Percentiles rank a stretch among this genome's conserved stretches.
Evolutionary conservation across 1,140 invertebrate genomes (phyloP).

Genomic region (Asobara japonica): DNA sequence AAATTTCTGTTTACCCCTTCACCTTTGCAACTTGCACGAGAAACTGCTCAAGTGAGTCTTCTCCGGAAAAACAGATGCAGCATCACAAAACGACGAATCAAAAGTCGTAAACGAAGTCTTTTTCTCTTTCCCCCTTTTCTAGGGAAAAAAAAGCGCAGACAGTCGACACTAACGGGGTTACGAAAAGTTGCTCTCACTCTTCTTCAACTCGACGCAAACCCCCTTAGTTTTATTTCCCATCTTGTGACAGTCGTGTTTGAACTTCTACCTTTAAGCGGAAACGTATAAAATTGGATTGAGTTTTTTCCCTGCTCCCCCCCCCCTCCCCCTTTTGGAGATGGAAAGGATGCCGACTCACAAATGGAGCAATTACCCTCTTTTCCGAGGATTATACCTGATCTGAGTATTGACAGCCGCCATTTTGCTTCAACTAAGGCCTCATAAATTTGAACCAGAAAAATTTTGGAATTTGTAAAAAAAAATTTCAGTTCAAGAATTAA

Average conservation of each 20-base stretch:
- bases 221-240: not conserved
- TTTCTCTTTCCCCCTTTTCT: conserved; percentile 4
- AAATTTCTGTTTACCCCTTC: conserved; percentile 45
- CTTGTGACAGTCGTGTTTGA: conserved; percentile 8
- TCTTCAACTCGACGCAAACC: not conserved
- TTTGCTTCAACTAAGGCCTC: too few species aligned
- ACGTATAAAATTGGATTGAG: conserved; percentile 3
- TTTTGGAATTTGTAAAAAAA: too few species aligned
- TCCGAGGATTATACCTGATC: not conserved
- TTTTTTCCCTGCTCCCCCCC: not conserved
- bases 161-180: conserved; percentile 24
- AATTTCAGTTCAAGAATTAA: too few species aligned
- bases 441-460: too few species aligned
- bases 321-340: not conserved
- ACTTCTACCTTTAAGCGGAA: conserved; percentile 2
- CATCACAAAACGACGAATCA: conserved; percentile 5
- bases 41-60: not conserved
- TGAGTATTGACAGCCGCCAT: too few species aligned
- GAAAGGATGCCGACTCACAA: not conserved
- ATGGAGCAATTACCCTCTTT: not conserved
- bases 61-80: conserved; percentile 8
- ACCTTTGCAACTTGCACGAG: not conserved
- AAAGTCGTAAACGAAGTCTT: conserved; percentile 22
- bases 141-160: not conserved
- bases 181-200: conserved; percentile 19